phyloP scores from a whole-genome alignment of 2,113 vertebrate genomes.

The Aphelocoma coerulescens region DNA sequence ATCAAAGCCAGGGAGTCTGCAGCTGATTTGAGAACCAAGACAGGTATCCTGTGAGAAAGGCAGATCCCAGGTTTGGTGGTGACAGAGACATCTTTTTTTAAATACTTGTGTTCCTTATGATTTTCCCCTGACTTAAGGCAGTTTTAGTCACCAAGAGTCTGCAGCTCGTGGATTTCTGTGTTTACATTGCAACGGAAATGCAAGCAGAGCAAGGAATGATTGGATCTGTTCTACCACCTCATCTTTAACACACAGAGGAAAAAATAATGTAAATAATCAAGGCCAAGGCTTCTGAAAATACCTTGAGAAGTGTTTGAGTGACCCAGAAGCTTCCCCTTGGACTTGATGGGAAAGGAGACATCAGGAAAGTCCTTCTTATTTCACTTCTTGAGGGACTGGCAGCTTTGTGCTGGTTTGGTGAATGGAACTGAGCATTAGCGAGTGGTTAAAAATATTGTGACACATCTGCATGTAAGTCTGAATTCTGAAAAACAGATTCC shows the following conservation, averaged over 20 bases:
- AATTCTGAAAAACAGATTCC: not conserved
- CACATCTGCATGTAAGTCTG: not conserved
- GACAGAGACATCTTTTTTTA: not conserved
- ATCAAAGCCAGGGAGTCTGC: constrained; percentile 6
- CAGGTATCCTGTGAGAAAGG: constrained; percentile 1
- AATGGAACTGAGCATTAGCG: not conserved
- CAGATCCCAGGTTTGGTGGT: not conserved
- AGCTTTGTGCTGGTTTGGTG: not conserved
- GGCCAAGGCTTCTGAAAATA: not conserved
- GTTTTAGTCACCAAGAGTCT: not conserved
- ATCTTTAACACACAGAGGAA: not conserved
- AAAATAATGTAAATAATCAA: not conserved
- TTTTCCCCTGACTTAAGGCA: not conserved
- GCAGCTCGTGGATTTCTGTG: not conserved
- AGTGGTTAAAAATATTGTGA: not conserved
- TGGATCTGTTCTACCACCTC: not conserved
- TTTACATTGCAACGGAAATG: not conserved
- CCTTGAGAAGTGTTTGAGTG: not conserved
- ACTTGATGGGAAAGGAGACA: not conserved
- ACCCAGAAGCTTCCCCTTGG: not conserved
- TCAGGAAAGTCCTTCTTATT: not conserved
- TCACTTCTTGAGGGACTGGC: not conserved
- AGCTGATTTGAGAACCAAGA: not conserved
- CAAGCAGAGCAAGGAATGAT: not conserved
- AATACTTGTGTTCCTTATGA: not conserved